Conservation (phyloP, 2,113 vertebrate genomes). For the Geococcyx californianus region DNA sequence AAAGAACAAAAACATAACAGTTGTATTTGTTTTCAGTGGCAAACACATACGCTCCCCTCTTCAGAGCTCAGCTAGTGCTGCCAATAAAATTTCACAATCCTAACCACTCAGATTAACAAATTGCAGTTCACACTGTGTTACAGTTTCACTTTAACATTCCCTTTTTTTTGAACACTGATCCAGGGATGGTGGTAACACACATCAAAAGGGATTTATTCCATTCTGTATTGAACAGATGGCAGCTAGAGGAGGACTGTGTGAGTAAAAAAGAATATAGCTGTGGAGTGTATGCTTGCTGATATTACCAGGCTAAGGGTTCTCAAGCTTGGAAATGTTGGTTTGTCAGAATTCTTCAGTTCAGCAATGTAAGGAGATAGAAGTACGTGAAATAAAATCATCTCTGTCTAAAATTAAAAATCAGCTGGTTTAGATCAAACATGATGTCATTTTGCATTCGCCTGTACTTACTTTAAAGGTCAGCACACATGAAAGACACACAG, state of each 20-base stretch:
- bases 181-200: neutral
- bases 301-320: neutral
- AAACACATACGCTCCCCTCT: neutral
- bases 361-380: neutral
- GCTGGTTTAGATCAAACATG: neutral
- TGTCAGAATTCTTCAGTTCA: neutral
- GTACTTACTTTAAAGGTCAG: neutral
- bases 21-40: neutral
- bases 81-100: neutral
- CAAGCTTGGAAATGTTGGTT: neutral
- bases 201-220: conserved; percentile 46
- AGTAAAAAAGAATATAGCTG: neutral
- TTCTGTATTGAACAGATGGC: conserved; percentile 39
- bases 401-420: neutral
- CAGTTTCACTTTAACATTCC: neutral
- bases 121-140: neutral
- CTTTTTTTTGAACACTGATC: neutral
- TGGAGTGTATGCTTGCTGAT: neutral
- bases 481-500: neutral
- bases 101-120: neutral
- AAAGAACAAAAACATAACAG: neutral
- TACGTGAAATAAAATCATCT: neutral
- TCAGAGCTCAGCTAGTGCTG: neutral
- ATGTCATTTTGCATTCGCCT: neutral
- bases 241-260: neutral